phyloP scores from a whole-genome alignment of 2,888 invertebrate genomes.

The Chirona hameri region DNA sequence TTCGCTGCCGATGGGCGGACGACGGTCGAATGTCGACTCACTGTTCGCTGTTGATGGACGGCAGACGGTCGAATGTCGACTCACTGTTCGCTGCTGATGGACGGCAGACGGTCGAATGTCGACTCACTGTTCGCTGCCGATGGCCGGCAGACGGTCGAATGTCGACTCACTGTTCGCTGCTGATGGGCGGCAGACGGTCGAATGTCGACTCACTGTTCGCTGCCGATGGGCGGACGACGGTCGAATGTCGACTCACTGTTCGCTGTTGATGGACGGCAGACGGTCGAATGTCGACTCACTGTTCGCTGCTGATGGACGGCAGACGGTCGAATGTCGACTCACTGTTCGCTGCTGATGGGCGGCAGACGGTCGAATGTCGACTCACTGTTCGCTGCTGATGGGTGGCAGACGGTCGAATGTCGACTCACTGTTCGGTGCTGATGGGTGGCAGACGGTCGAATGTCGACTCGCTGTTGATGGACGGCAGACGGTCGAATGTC shows the following conservation, averaged over 20 bases:
- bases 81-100: not conserved
- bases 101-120: not conserved
- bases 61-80: not conserved
- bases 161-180: not conserved
- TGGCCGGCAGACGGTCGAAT: not conserved
- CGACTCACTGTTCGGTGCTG: not conserved
- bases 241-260: not conserved
- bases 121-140: not conserved
- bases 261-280: not conserved
- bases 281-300: not conserved
- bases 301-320: not conserved
- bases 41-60: not conserved
- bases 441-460: not conserved
- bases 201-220: not conserved
- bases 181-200: not conserved
- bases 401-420: not conserved
- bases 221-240: not conserved
- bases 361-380: not conserved
- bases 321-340: not conserved
- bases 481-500: not conserved
- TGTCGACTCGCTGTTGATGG: not conserved
- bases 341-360: not conserved
- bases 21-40: not conserved
- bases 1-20: not conserved
- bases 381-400: not conserved